Conservation (phyloP, 2,113 vertebrate genomes). For the Neodontobutis hainanensis region DNA sequence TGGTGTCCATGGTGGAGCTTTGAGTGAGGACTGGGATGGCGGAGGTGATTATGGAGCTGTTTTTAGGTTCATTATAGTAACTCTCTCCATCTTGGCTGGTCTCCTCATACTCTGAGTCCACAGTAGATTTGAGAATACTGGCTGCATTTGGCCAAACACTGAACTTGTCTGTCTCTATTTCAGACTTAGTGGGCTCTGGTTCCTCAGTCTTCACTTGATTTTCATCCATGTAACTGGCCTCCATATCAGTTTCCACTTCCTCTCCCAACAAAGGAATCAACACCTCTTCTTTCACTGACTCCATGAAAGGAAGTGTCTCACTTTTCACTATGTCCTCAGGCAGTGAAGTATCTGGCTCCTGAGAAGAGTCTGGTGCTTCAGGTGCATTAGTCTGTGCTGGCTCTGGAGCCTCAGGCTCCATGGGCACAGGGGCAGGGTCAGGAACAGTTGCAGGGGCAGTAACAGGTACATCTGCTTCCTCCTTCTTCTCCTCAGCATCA, state of each 20-base stretch:
- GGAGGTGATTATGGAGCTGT: constrained; percentile 57
- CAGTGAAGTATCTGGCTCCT: constrained; percentile 33
- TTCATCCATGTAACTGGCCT: constrained; percentile 66
- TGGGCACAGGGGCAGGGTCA: neutral
- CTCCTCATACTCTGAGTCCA: constrained; percentile 62
- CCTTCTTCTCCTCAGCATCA: constrained; percentile 64
- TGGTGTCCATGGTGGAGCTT: constrained; percentile 59
- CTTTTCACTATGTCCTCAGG: constrained; percentile 52
- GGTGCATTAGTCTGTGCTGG: constrained; percentile 11
- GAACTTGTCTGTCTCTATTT: constrained; percentile 72
- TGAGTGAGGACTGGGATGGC: constrained; percentile 73
- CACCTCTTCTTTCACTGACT: constrained; percentile 58
- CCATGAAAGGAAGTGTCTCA: constrained; percentile 63
- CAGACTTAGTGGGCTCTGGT: constrained; percentile 40
- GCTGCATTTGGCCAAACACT: constrained; percentile 83
- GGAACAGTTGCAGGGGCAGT: too few species aligned
- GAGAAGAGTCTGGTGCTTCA: constrained; percentile 34
- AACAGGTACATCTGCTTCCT: constrained; percentile 35
- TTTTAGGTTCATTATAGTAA: constrained; percentile 62
- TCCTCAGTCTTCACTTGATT: constrained; percentile 58
- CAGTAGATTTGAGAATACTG: constrained; percentile 74
- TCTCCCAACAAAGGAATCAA: constrained; percentile 80
- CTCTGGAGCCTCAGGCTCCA: constrained; percentile 32
- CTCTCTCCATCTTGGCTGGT: constrained; percentile 57
- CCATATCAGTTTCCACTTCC: constrained; percentile 75